Evolutionary conservation across 1,140 invertebrate species (phyloP), one percentile per base, ranked within the genome.

Genomic region (Andricus grossulariae): DNA sequence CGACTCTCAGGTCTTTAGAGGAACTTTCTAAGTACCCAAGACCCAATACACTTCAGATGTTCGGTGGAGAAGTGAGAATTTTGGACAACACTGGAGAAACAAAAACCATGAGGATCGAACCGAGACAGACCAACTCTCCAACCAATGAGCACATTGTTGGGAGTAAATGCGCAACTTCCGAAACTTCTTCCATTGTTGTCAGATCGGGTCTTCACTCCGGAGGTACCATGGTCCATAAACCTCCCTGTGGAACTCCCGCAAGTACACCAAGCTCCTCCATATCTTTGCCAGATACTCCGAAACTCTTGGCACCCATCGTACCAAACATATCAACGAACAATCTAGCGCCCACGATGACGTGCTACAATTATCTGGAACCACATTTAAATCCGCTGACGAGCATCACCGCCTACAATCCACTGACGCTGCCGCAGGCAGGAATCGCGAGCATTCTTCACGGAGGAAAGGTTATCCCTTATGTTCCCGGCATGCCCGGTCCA

Each of bases 401-500:
- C 60, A 95, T 95, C 80, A 95, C 94, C 83, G 94, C 94, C 71
- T 96, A 93, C 85, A 96, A 96, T 89, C 95, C 96, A 0, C 86
- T 96, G 60, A 93, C 93, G 16, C 79, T 94, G 6, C 92, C 90
- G 1, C 88, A 89, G 73, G 77, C 89, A 3, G 89, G 87, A 7
- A 88, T 90, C 51, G 80, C 88, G 49, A 89, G 81, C 75, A 88
- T 90, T 66, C 76, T 91, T 0, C 90, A 91, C 73, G 93, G 92
- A n/a, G 95, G 94, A n/a, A 95, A 95, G 86, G 88, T 95, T 11
- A 95, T 97, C 82, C 95, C 95, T 6, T 95, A 96, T 88, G 96
- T 97, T 7, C 96, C 96, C 3, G 96, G 96, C 13, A 97, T 97
- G 88, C 96, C 96, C 1, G 96, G 96, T 50, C 96, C 96, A 1